Evolutionary conservation across 2,113 vertebrate species (phyloP).

Genomic region (Noturus placidus): DNA sequence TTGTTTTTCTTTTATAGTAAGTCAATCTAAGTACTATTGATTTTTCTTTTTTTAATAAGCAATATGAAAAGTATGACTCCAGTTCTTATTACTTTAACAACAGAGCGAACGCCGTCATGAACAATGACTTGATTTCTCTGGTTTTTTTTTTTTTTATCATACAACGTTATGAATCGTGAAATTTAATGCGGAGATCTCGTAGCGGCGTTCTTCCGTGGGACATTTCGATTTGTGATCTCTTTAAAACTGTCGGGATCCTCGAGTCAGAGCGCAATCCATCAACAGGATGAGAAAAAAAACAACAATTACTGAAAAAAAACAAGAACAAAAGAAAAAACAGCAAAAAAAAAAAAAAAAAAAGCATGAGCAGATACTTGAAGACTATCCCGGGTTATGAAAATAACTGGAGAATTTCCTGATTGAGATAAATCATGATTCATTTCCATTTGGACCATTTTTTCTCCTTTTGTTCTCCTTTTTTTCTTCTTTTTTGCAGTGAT

Average conservation of each 20-base stretch:
- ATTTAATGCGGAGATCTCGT: slow-evolving; percentile 38
- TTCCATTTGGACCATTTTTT: slow-evolving; percentile 34
- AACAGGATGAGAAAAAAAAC: slow-evolving; percentile 74
- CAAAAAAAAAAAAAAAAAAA: slow-evolving; percentile 23
- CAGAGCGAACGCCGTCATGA: slow-evolving; percentile 47
- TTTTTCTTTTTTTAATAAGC: slow-evolving; percentile 42
- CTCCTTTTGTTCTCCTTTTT: not conserved
- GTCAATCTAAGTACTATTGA: slow-evolving; percentile 48
- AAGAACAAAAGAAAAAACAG: slow-evolving; percentile 14
- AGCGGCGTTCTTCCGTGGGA: slow-evolving; percentile 26
- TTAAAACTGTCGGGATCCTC: slow-evolving; percentile 63
- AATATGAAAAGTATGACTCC: slow-evolving; percentile 47
- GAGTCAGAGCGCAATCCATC: slow-evolving; percentile 59
- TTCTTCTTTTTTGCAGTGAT: slow-evolving; percentile 50
- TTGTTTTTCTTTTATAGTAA: slow-evolving; percentile 42
- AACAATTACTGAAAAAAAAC: slow-evolving; percentile 57
- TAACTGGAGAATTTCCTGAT: slow-evolving; percentile 58
- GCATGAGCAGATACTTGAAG: slow-evolving; percentile 47
- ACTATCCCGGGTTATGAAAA: slow-evolving; percentile 51
- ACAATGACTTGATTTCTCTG: slow-evolving; percentile 44
- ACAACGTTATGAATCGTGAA: slow-evolving; percentile 52
- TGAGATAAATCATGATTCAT: slow-evolving; percentile 52
- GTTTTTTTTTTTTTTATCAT: slow-evolving; percentile 33
- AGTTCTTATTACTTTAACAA: slow-evolving; percentile 51
- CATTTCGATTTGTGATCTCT: slow-evolving; percentile 53